Base-by-base conservation (phyloP, 2,888 invertebrate genomes). In the Brenthis ino region DNA sequence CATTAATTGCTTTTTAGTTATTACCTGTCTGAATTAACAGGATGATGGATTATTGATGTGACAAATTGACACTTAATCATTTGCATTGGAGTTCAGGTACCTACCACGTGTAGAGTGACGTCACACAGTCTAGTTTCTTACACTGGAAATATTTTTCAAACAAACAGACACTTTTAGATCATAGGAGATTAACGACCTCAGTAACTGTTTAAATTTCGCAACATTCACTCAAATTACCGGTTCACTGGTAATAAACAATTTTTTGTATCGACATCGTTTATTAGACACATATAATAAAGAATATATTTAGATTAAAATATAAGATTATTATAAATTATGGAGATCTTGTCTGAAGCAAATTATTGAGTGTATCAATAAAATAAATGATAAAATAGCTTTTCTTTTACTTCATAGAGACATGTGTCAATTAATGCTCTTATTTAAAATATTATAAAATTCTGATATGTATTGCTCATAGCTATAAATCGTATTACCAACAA, bases 141-240 rank as follows among this genome's bases (percentile, higher is more conserved):
- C 50, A 50, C 50, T 56, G 56, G 43, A 14, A 24, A 58, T 60
- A 54, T 60, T 61, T 69, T 65, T 82, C 82, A 83, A 85, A 84
- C 77, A 76, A 86, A 89, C 87, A 88, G 85, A 66, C 64, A 68
- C 64, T 71, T 69, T 68, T 86, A 82, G 85, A 85, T 84, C 86
- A 82, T 75, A 67, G 68, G 82, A 85, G 88, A 89, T 87, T 87
- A 88, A 90, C 85, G 85, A 83, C 81, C 81, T 82, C 77, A 79
- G 80, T 82, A 86, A 86, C 85, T 81, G 85, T 83, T 80, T 83
- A 81, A 85, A 86, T 87, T 84, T 85, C 82, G 84, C 85, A 85
- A 86, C 80, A 73, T 77, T 79, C 81, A 80, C 68, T 73, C 71
- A 74, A 84, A 83, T 83, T 82, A 85, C 84, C 80, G 82, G 85